Evolutionary conservation across 2,113 vertebrate species (phyloP), one percentile per base, ranked within the genome.

Genomic region (Oplegnathus fasciatus): DNA sequence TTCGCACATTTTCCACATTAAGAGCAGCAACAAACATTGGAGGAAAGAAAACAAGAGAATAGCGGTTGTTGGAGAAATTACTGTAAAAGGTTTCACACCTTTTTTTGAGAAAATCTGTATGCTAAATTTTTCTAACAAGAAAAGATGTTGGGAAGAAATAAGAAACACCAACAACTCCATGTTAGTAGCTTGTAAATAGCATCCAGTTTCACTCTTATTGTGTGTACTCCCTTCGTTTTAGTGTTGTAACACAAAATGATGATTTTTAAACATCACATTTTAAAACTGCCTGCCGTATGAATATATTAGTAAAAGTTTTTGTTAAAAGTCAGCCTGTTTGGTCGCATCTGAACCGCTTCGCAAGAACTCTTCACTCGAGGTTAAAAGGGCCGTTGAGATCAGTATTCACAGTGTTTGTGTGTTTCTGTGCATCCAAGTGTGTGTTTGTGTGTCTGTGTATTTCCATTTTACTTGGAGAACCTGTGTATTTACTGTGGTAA

Each of bases 381-480:
- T 68, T 86, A 61, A 88, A 80, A 74, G 30, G 28, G 54, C 78
- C 3, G 60, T 78, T 88, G 44, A 76, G 72, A 62, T 73, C 62
- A 48, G 81, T 34, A 37, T 71, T 81, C 44, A 76, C 50, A 61
- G 58, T 74, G 81, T 75, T 30, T 74, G 6, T 77, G 4, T 77
- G 62, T 48, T 48, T 52, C 20, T 75, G 2, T 75, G 68, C 11
- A 24, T 67, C 72, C 50, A 5, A 15, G 52, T 61, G 69, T 44
- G 76, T 81, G 18, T 78, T n/a, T 80, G 64, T 30, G 5, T 42
- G 54, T 80, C 11, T 26, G 37, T 68, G 82, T 66, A 2, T 89
- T 87, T 92, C 88, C 89, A 92, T 92, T 93, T 92, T 62, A 64
- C 88, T 90, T 84, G 86, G 91, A 92, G 90, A 89, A 83, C 55